phyloP scores from a whole-genome alignment of 2,797 vertebrate species.

The Balearica regulorum region DNA sequence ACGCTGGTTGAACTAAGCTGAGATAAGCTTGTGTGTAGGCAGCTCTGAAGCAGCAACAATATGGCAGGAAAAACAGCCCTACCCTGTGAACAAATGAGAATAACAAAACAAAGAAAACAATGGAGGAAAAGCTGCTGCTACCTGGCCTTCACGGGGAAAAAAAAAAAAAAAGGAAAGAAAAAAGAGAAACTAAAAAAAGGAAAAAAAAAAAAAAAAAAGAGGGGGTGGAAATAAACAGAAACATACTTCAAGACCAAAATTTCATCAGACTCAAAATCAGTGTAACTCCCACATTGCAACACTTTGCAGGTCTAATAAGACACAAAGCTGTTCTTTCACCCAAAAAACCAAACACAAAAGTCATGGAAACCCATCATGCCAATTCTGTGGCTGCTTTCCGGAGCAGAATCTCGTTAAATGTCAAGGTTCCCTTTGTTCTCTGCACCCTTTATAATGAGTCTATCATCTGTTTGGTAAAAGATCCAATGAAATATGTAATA shows the following conservation, averaged over 20 bases:
- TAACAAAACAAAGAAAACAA: conserved; percentile 10
- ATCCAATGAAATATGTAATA: conserved; percentile 48
- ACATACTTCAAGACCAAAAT: background rate
- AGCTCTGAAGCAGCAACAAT: background rate
- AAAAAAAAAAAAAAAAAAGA: background rate
- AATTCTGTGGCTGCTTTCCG: conserved; percentile 31
- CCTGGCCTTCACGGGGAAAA: background rate
- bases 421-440: conserved; percentile 51
- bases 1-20: background rate
- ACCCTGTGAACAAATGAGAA: background rate
- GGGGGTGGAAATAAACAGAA: background rate
- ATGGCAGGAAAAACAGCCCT: background rate
- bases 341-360: background rate
- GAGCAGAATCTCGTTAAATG: conserved; percentile 47
- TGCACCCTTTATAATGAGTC: conserved; percentile 42
- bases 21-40: background rate
- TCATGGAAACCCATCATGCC: conserved; percentile 27
- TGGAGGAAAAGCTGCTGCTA: background rate
- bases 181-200: background rate
- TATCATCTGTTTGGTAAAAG: conserved; percentile 60
- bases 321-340: background rate
- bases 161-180: fast-evolving
- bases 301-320: background rate
- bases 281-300: background rate
- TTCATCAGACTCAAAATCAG: background rate